Base-by-base conservation (phyloP, 2,113 vertebrate genomes). In the Sminthopsis crassicaudata region DNA sequence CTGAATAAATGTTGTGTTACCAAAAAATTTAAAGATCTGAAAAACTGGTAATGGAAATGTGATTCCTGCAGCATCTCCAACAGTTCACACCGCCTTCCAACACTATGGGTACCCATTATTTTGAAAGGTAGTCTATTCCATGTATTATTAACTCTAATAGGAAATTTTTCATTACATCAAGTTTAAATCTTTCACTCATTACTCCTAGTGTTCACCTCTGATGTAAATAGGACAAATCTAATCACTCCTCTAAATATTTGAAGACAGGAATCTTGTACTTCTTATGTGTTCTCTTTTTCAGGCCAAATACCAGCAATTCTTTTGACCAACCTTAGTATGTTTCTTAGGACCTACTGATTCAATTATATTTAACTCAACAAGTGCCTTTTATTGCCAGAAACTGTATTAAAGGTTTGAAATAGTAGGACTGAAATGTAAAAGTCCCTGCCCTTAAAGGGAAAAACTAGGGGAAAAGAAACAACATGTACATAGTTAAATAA, bases 1-100 rank as follows among this genome's bases (percentile, higher is more conserved):
- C 53, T 84, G 52, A 53, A 84, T 91, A 93, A 91, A 93, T 53
- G 53, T 42, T 24, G 90, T 48, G 95, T 48, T 46, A 90, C 14
- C 89, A 46, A 46, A 26, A 50, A 90, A 27, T 46, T 90, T 46
- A 48, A 50, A 27, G 48, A 90, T 48, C 23, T 90, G 46, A 76
- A 90, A 93, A 88, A 48, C 10, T 12, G 53, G 30, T 1, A 84
- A 90, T 91, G 76, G 22, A 57, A 76, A 27, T 36, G 93, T 93
- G 94, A 90, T 53, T 57, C 42, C 54, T 57, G 26, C 30, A n/a
- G 60, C 60, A 76, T 76, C 14, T 76, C 14, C 60, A n/a, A 76
- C 30, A 76, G 36, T 30, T n/a, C 30, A 76, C 5, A 53, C 53
- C 36, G 30, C 12, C 4, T n/a, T n/a, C 30, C 30, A 19, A 30